A percentile compares a stretch with the other conserved stretches of the same genome.
Conservation (phyloP, 2,888 invertebrate genomes). For the Drosophila mulleri region DNA sequence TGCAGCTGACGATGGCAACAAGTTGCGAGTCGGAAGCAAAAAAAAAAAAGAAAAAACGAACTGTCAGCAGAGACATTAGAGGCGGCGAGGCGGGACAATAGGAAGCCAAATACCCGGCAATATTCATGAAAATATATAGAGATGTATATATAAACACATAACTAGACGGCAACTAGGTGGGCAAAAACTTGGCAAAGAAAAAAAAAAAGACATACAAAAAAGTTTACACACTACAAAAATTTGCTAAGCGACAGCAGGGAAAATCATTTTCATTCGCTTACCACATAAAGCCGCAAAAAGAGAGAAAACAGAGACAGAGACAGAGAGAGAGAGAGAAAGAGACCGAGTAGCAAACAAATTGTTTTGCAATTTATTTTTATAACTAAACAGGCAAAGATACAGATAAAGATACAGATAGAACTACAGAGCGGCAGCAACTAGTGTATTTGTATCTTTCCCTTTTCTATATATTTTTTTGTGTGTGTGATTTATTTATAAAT, state of each 20-base stretch:
- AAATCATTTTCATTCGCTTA: slow-evolving; percentile 65
- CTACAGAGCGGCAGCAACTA: slow-evolving; percentile 35
- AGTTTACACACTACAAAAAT: slow-evolving; percentile 41
- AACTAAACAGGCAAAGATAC: slow-evolving; percentile 56
- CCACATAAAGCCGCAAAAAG: slow-evolving; percentile 29
- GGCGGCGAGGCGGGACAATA: slow-evolving; percentile 23
- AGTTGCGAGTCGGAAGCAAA: slow-evolving; percentile 50
- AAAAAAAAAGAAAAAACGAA: slow-evolving; percentile 14
- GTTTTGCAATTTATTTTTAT: slow-evolving; percentile 77
- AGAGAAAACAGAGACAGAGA: slow-evolving; percentile 4
- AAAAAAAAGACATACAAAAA: slow-evolving; percentile 16
- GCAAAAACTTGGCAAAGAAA: slow-evolving; percentile 42
- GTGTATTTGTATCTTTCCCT: slow-evolving; percentile 34
- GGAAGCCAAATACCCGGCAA: slow-evolving; percentile 35
- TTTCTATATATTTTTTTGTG: slow-evolving; percentile 32
- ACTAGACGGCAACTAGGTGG: slow-evolving; percentile 30
- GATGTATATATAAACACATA: slow-evolving; percentile 3
- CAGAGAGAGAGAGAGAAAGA: slow-evolving; percentile 7
- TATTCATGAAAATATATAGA: slow-evolving; percentile 7
- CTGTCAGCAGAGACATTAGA: slow-evolving; percentile 13
- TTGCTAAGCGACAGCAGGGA: slow-evolving; percentile 66
- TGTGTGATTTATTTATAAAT: slow-evolving; percentile 70
- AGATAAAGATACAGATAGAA: slow-evolving; percentile 37
- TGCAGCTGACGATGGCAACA: slow-evolving; percentile 61
- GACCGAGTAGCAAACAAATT: slow-evolving; percentile 58